A percentile compares a stretch with the other conserved stretches of the same genome.
Conservation (phyloP, 2,888 invertebrate genomes). For the Thalpophila matura region DNA sequence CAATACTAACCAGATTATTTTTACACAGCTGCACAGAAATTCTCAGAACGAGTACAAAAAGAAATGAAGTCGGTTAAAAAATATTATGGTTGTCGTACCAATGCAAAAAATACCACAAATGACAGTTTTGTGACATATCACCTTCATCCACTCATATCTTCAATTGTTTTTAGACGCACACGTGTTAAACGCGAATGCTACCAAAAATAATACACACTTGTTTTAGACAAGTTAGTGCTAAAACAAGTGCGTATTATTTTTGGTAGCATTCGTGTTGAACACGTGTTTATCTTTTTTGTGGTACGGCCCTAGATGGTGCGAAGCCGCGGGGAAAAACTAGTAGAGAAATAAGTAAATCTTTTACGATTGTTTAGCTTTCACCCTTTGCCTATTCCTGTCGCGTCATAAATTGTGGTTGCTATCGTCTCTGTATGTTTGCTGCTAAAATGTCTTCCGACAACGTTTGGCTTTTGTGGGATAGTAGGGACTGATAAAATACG, state of each 20-base stretch:
- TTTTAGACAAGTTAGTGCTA: too few relatives aligned
- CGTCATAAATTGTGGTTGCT: conserved; percentile 40
- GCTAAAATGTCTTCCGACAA: conserved; percentile 43
- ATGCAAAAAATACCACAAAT: not conserved
- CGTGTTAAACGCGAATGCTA: too few relatives aligned
- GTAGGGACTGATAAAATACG: conserved; percentile 32
- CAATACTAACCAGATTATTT: not conserved
- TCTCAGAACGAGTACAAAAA: conserved; percentile 5
- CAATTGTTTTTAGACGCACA: too few relatives aligned
- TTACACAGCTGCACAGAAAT: not conserved
- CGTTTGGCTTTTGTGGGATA: conserved; percentile 13
- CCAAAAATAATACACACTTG: too few relatives aligned
- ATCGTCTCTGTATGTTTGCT: conserved; percentile 22
- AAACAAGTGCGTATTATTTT: too few relatives aligned
- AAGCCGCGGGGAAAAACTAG: too few relatives aligned
- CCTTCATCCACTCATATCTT: too few relatives aligned
- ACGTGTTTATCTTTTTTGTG: too few relatives aligned
- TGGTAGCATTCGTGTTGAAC: too few relatives aligned
- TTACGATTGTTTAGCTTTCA: conserved; percentile 32
- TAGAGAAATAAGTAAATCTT: conserved; percentile 31
- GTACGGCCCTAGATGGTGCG: too few relatives aligned
- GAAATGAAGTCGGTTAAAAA: too few relatives aligned
- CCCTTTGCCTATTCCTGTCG: conserved; percentile 24
- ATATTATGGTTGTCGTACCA: not conserved
- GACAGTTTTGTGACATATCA: too few relatives aligned